A percentile compares a stretch with the other conserved stretches of the same genome.
Evolutionary conservation across 2,888 invertebrate genomes (phyloP).

Genomic region (Keiferia lycopersicella): DNA sequence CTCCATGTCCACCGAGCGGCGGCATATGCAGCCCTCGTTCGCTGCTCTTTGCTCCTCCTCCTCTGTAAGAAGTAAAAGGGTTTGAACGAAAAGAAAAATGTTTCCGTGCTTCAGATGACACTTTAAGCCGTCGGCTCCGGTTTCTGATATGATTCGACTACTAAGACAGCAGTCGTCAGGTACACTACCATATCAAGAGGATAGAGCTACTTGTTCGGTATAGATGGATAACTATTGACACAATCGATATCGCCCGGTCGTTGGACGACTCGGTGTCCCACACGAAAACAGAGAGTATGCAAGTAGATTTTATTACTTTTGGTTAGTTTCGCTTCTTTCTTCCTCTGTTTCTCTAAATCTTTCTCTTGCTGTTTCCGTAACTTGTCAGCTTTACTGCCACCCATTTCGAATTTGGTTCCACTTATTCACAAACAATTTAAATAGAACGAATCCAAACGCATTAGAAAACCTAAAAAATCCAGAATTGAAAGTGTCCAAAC

Average conservation of each 20-base stretch:
- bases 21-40: neutral
- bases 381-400: neutral
- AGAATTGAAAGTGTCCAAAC: too few relatives aligned
- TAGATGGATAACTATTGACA: too few relatives aligned
- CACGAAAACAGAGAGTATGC: too few relatives aligned
- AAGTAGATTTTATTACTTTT: neutral
- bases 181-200: too few relatives aligned
- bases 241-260: too few relatives aligned
- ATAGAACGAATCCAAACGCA: neutral
- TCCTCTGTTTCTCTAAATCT: neutral
- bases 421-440: neutral
- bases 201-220: too few relatives aligned
- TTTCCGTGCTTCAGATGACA: too few relatives aligned
- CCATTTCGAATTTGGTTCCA: neutral
- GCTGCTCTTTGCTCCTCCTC: neutral
- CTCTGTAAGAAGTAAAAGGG: neutral
- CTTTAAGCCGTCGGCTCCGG: too few relatives aligned
- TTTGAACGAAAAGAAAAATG: too few relatives aligned
- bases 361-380: neutral
- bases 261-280: too few relatives aligned
- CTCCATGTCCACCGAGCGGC: slow-evolving; percentile 43
- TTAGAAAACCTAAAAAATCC: neutral
- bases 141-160: too few relatives aligned
- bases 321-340: neutral
- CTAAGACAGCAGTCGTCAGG: too few relatives aligned